These are phyloP conservation scores for Antheraea yamamai DNA, from an alignment of 2,888 invertebrate species.

Conservation along the genomic window DNA sequence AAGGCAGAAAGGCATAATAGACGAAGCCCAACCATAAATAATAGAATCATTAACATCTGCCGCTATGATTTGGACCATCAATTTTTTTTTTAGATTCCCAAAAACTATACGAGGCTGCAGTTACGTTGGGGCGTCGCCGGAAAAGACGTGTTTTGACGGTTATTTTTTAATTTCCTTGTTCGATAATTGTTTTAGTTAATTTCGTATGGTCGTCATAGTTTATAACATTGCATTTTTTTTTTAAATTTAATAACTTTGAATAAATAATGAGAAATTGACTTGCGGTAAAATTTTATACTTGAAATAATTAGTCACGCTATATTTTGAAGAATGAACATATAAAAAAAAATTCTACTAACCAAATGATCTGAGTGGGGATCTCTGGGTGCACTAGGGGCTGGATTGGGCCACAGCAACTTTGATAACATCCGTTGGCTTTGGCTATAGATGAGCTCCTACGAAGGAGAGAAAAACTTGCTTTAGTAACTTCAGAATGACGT, in stretches of 20 bases:
- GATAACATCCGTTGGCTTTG: constrained; percentile 82
- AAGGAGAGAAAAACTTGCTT: constrained; percentile 79
- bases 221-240: constrained; percentile 7
- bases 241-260: background rate
- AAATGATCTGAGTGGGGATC: constrained; percentile 81
- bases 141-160: constrained; percentile 71
- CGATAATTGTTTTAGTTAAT: constrained; percentile 18
- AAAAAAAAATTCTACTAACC: constrained; percentile 80
- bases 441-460: constrained; percentile 83
- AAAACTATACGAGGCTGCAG: constrained; percentile 41
- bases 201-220: constrained; percentile 17
- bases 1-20: constrained; percentile 48
- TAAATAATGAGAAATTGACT: background rate
- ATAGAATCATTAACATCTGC: constrained; percentile 82
- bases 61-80: constrained; percentile 70
- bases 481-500: constrained; percentile 70
- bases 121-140: constrained; percentile 57
- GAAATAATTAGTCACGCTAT: background rate
- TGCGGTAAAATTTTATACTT: background rate
- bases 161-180: constrained; percentile 56
- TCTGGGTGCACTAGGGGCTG: constrained; percentile 79
- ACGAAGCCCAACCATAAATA: constrained; percentile 72
- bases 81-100: constrained; percentile 55
- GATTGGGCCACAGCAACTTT: constrained; percentile 82
- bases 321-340: constrained; percentile 19